Evolutionary conservation across 1,140 invertebrate species (phyloP), one percentile per base, ranked within the genome.

Genomic region (Centruroides sculpturatus): DNA sequence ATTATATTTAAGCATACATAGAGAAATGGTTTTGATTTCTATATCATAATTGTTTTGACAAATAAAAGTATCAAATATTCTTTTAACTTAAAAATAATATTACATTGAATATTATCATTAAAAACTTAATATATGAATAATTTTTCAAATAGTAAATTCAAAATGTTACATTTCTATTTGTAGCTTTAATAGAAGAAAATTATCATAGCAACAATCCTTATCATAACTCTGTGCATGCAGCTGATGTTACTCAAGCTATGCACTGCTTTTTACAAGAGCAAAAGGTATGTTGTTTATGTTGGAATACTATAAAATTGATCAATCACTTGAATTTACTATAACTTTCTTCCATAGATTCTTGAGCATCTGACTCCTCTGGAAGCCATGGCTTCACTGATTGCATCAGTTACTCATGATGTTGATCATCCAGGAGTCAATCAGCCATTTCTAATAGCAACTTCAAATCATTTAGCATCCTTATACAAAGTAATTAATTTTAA

Each of bases 381-480:
- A 76, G 82, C 90, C 64, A 84, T 94, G 81, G 86, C 87, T 46
- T 85, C 89, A 6, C 75, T 97, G 50, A 82, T 97, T 60, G 92
- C 90, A 9, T 91, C 93, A 13, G 87, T 92, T 48, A 85, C 87
- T 35, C 92, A 96, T 70, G 92, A 96, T 77, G 75, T 96, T 66
- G 91, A 95, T 72, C 92, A 96, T 77, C 92, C 92, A 4, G 92
- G 91, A 36, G 87, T 92, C 35, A 92, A 92, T 78, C 90, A 93
- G 73, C 85, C 86, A 56, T 92, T 93, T 74, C 80, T 92, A 23
- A 86, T 92, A 56, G 85, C 86, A 53, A 92, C 90, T 35, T 86
- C 85, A 64, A 92, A 92, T 75, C 87, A 92, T 75, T 77, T 93
- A 59, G 89, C 89, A 35, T 80, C 84, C 58, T 78, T 93, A 35